These are phyloP conservation scores for Itoplectis maculator DNA, from an alignment of 2,888 invertebrate genomes.

Conservation along the genomic window DNA sequence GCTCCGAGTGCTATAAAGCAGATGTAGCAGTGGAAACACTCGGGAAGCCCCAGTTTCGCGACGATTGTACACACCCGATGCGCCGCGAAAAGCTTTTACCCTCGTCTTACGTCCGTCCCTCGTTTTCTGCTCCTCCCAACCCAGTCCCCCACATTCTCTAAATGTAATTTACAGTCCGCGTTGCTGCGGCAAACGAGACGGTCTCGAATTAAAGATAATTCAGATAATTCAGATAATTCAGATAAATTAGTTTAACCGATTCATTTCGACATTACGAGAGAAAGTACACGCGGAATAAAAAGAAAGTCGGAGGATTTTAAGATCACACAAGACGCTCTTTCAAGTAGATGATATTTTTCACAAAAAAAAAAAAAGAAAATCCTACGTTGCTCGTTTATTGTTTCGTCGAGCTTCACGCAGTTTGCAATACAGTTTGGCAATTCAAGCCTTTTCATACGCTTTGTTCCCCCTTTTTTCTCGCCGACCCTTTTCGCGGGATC, in stretches of 20 bases:
- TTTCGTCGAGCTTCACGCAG: too few species aligned
- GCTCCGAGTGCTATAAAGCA: constrained; percentile 13
- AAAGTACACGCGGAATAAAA: too few species aligned
- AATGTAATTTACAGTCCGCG: constrained; percentile 62
- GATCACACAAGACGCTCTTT: too few species aligned
- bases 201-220: background rate
- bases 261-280: background rate
- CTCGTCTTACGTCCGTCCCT: constrained; percentile 45
- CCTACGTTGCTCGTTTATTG: too few species aligned
- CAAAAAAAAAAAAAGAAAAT: background rate
- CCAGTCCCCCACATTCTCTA: constrained; percentile 22
- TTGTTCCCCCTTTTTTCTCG: background rate
- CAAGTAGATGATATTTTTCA: background rate
- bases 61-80: background rate
- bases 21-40: constrained; percentile 11
- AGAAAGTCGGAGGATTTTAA: too few species aligned
- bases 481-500: background rate
- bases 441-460: background rate
- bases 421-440: background rate
- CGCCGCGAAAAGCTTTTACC: constrained; percentile 44
- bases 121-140: constrained; percentile 20
- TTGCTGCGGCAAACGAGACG: background rate
- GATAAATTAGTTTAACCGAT: background rate
- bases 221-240: background rate
- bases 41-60: background rate